Evolutionary conservation across 2,797 vertebrate genomes (phyloP).

Genomic region (Diplodus sargus): DNA sequence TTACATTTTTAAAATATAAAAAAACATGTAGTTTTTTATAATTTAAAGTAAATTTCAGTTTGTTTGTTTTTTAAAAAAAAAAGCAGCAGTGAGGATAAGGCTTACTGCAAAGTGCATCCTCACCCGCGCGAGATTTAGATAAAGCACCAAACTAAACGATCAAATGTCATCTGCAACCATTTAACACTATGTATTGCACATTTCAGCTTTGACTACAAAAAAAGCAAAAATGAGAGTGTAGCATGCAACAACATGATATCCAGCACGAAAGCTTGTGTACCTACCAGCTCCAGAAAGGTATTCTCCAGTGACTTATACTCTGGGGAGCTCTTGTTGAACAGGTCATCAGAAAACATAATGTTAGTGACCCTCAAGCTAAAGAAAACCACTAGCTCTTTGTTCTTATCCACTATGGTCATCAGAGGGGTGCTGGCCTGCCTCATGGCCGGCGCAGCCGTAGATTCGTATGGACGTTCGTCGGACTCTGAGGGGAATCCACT

Average conservation of each 20-base stretch:
- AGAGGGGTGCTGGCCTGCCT: slow-evolving; percentile 86
- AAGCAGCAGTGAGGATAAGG: slow-evolving; percentile 65
- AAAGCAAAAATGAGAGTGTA: slow-evolving; percentile 71
- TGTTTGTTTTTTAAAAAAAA: background rate
- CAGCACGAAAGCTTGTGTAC: slow-evolving; percentile 83
- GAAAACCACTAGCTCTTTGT: slow-evolving; percentile 94
- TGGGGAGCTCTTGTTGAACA: slow-evolving; percentile 94
- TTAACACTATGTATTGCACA: slow-evolving; percentile 10
- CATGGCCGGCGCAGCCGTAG: slow-evolving; percentile 78
- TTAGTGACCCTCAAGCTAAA: slow-evolving; percentile 96
- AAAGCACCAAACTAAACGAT: slow-evolving; percentile 19
- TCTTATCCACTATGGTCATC: slow-evolving; percentile 79
- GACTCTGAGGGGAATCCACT: slow-evolving; percentile 67
- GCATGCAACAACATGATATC: slow-evolving; percentile 74
- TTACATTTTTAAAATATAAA: slow-evolving; percentile 9
- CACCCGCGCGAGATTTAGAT: slow-evolving; percentile 36
- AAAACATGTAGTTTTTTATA: background rate
- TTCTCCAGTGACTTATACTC: slow-evolving; percentile 95
- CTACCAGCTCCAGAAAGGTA: slow-evolving; percentile 93
- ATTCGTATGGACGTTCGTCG: slow-evolving; percentile 69
- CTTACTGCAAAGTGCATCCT: slow-evolving; percentile 59
- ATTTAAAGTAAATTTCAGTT: slow-evolving; percentile 10
- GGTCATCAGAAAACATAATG: slow-evolving; percentile 92
- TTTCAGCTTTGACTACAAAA: slow-evolving; percentile 56
- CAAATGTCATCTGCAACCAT: background rate